These are phyloP conservation scores for Paramisgurnus dabryanus DNA, from an alignment of 2,113 vertebrate genomes.

Conservation along the genomic window DNA sequence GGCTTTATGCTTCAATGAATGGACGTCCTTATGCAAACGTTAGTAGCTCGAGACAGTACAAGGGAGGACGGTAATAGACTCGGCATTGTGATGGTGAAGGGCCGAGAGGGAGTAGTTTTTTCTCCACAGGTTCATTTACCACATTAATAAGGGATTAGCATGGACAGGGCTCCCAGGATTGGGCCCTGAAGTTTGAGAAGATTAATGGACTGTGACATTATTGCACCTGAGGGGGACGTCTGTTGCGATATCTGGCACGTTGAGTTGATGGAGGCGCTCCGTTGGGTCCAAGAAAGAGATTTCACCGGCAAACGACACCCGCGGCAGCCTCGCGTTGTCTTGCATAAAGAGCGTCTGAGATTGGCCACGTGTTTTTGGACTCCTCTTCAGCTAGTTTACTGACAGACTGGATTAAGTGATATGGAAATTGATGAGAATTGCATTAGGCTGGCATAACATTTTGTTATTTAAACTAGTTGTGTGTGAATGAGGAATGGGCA, in stretches of 20 bases:
- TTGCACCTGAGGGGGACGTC: constrained; percentile 81
- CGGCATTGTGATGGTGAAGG: constrained; percentile 74
- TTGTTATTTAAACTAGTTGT: not conserved
- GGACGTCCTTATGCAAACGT: constrained; percentile 39
- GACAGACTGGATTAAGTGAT: not conserved
- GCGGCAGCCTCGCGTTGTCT: constrained; percentile 18
- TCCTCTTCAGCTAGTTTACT: not conserved
- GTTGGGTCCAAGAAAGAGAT: constrained; percentile 51
- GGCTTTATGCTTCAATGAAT: constrained; percentile 39
- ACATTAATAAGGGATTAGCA: constrained; percentile 84
- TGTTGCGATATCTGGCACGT: constrained; percentile 76
- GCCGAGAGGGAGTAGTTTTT: constrained; percentile 76
- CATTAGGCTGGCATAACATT: too few relatives aligned
- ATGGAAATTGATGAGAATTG: not conserved
- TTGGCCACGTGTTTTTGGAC: not conserved
- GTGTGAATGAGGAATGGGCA: not conserved
- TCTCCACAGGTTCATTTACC: constrained; percentile 80
- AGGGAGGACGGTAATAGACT: constrained; percentile 60
- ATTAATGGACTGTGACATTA: constrained; percentile 88
- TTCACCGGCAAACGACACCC: constrained; percentile 14
- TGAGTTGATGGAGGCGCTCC: constrained; percentile 72
- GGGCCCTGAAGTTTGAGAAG: constrained; percentile 77
- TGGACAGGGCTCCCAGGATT: constrained; percentile 59
- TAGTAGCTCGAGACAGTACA: constrained; percentile 22
- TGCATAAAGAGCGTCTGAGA: constrained; percentile 8